Percentiles rank a stretch among this genome's conserved stretches.
Evolutionary conservation across 2,888 invertebrate genomes (phyloP).

Genomic region (Trachelus stipa): DNA sequence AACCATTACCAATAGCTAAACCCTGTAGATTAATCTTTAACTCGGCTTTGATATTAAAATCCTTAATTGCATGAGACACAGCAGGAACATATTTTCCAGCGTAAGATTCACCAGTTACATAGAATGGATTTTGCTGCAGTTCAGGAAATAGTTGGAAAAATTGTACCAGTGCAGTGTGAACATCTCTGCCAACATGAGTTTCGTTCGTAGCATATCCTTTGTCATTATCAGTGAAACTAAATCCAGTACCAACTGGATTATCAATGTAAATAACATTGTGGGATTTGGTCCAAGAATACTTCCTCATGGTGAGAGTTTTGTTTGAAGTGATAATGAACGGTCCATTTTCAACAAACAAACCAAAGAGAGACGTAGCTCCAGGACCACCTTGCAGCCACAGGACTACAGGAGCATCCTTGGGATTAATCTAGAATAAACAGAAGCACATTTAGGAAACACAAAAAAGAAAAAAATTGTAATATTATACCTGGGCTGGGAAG

Average conservation of each 20-base stretch:
- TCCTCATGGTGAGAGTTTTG: slow-evolving; percentile 71
- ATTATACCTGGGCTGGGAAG: slow-evolving; percentile 77
- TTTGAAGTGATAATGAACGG: slow-evolving; percentile 73
- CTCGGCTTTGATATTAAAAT: slow-evolving; percentile 71
- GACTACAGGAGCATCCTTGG: slow-evolving; percentile 76
- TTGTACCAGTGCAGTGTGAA: slow-evolving; percentile 82
- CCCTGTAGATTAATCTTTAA: slow-evolving; percentile 79
- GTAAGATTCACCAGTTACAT: slow-evolving; percentile 90
- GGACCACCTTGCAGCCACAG: slow-evolving; percentile 92
- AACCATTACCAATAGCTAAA: slow-evolving; percentile 83
- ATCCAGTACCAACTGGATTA: slow-evolving; percentile 94
- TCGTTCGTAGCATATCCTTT: slow-evolving; percentile 85
- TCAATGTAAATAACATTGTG: slow-evolving; percentile 90
- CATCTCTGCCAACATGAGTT: slow-evolving; percentile 81
- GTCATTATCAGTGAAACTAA: slow-evolving; percentile 84
- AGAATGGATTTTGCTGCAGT: slow-evolving; percentile 81
- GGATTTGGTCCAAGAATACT: slow-evolving; percentile 83
- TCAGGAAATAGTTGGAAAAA: slow-evolving; percentile 88
- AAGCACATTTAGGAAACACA: not conserved
- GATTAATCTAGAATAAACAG: slow-evolving; percentile 58
- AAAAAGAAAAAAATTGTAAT: slow-evolving; percentile 19
- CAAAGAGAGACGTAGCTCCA: slow-evolving; percentile 82
- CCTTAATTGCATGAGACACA: slow-evolving; percentile 78
- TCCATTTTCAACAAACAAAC: slow-evolving; percentile 87
- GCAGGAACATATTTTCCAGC: slow-evolving; percentile 87